Conservation (phyloP, 2,113 vertebrate species). For the Amblyopsis rosae region DNA sequence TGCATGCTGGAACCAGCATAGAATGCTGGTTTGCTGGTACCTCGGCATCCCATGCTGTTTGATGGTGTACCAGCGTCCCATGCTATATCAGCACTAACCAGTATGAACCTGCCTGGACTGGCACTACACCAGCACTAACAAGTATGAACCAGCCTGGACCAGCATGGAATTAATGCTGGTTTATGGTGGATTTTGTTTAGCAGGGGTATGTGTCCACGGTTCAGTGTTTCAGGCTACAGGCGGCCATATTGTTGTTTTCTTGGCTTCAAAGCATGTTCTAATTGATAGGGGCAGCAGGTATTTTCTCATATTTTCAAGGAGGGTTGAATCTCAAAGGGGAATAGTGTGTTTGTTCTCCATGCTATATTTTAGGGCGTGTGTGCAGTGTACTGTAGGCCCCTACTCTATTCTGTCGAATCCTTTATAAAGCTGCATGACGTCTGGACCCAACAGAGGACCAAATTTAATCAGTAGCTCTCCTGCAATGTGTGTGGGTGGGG, state of each 20-base stretch:
- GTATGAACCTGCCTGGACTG: no score
- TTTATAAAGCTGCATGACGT: constrained; percentile 53
- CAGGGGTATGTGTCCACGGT: background rate
- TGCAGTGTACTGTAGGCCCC: constrained; percentile 32
- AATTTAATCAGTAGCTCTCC: constrained; percentile 59
- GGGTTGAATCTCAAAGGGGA: constrained; percentile 68
- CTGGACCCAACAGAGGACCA: constrained; percentile 44
- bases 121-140: no score
- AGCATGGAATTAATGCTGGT: no score
- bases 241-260: constrained; percentile 47
- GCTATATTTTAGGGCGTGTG: constrained; percentile 41
- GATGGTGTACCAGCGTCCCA: no score
- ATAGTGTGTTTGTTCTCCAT: constrained; percentile 46
- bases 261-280: constrained; percentile 56
- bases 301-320: constrained; percentile 63
- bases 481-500: constrained; percentile 6
- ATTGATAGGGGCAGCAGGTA: constrained; percentile 69
- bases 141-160: no score
- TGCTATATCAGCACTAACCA: no score
- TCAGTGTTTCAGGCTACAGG: constrained; percentile 20
- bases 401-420: constrained; percentile 52
- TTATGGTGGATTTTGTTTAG: no score
- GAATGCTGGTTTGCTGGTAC: no score
- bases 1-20: no score
- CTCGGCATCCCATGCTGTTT: no score